Base-by-base conservation (phyloP, 2,113 vertebrate genomes). In the Lates calcarifer region DNA sequence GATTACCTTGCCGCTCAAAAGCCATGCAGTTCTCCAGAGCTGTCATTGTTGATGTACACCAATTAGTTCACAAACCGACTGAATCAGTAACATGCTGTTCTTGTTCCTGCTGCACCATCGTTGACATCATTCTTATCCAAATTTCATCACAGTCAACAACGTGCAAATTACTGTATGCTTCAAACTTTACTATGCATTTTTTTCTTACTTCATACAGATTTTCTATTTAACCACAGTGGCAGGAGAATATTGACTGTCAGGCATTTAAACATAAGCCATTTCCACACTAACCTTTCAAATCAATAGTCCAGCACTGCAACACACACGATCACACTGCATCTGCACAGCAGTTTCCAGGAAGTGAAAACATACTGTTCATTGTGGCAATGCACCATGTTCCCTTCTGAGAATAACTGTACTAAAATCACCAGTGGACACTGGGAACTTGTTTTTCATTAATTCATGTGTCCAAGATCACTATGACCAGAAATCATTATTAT, bases 61-160 rank as follows among this genome's bases (percentile, higher is more conserved):
- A 65, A 33, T 81, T 72, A 73, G 47, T 65, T 82, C 57, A 73
- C 26, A 74, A 67, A 73, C 66, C 33, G 24, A 62, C 70, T 53
- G 61, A n/a, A 60, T 83, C 71, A 63, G 84, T 79, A 79, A 47
- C 67, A 58, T 58, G 58, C 71, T 84, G 60, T 88, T 81, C 65
- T 72, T 31, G 31, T 63, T 80, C 22, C 51, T 37, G 78, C 53
- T n/a, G 24, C 62, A n/a, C 77, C 14, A 15, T 64, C 66, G 29
- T 33, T 39, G 51, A 82, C 57, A 78, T 57, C 24, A 18, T 4
- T 71, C 35, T 26, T 35, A 28, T 63, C 47, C 29, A 43, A 28
- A 73, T 86, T 62, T 29, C 24, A 37, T 24, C 41, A 57, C 55
- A 47, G 18, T 29, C 35, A 37, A 67, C 33, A 53, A 45, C 43